phyloP scores from a whole-genome alignment of 2,888 invertebrate genomes.

The Eurois occulta region DNA sequence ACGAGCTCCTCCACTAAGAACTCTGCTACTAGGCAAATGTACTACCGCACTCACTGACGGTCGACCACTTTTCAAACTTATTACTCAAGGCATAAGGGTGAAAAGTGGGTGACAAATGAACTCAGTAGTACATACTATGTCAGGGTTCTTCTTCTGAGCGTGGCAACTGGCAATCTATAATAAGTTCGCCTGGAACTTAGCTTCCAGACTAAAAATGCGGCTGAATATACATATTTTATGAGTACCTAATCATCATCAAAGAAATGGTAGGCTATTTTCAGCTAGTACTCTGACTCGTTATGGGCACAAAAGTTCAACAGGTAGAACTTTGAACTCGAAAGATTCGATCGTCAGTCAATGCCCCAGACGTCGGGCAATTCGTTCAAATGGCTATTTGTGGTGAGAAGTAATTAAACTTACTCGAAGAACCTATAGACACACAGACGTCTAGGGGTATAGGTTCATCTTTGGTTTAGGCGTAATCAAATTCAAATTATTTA shows the following conservation, averaged over 20 bases:
- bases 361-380: conserved; percentile 8
- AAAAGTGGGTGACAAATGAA: neutral
- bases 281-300: neutral
- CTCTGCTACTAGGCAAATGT: neutral
- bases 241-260: conserved; percentile 5
- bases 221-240: neutral
- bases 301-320: conserved; percentile 25
- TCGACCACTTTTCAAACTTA: neutral
- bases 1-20: neutral
- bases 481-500: too few species aligned
- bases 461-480: neutral
- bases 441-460: neutral
- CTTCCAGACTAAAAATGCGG: neutral
- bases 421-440: neutral
- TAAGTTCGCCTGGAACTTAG: neutral
- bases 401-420: conserved; percentile 20
- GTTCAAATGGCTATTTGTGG: conserved; percentile 23
- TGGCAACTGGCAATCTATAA: neutral
- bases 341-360: conserved; percentile 30
- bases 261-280: conserved; percentile 10
- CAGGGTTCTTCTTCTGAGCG: neutral
- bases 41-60: neutral
- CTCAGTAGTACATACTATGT: neutral
- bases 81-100: neutral
- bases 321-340: conserved; percentile 41